These are phyloP conservation scores for Phyllopteryx taeniolatus DNA, from an alignment of 2,113 vertebrate genomes.

Conservation along the genomic window DNA sequence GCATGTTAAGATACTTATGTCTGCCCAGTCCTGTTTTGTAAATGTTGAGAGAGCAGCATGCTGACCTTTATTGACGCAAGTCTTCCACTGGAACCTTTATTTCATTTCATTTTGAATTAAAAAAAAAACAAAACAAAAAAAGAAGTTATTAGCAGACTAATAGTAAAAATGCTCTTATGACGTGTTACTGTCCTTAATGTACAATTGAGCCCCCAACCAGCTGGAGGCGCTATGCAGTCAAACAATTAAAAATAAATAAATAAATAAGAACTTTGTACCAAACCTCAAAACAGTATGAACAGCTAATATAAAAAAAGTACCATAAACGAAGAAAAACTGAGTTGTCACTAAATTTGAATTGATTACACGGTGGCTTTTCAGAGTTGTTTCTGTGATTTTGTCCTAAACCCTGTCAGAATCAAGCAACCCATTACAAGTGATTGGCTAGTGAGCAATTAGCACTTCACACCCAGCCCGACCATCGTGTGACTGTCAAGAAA, in stretches of 20 bases:
- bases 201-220: background rate
- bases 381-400: background rate
- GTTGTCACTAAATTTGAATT: background rate
- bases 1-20: slow-evolving; percentile 9
- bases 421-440: slow-evolving; percentile 25
- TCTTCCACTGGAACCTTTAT: slow-evolving; percentile 19
- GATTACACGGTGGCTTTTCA: background rate
- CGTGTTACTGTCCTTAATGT: background rate
- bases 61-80: background rate
- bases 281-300: slow-evolving; percentile 14
- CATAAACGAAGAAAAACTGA: background rate
- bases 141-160: background rate
- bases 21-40: background rate
- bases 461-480: slow-evolving; percentile 9
- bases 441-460: slow-evolving; percentile 22
- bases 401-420: background rate
- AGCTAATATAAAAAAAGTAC: background rate
- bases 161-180: background rate
- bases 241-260: background rate
- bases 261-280: slow-evolving; percentile 5
- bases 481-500: slow-evolving; percentile 1
- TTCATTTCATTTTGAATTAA: slow-evolving; percentile 3
- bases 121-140: slow-evolving; percentile 1
- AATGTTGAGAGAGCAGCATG: slow-evolving; percentile 22
- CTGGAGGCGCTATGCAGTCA: background rate